phyloP scores from a whole-genome alignment of 2,797 vertebrate species.

The Sebastiscus albofasciatus region DNA sequence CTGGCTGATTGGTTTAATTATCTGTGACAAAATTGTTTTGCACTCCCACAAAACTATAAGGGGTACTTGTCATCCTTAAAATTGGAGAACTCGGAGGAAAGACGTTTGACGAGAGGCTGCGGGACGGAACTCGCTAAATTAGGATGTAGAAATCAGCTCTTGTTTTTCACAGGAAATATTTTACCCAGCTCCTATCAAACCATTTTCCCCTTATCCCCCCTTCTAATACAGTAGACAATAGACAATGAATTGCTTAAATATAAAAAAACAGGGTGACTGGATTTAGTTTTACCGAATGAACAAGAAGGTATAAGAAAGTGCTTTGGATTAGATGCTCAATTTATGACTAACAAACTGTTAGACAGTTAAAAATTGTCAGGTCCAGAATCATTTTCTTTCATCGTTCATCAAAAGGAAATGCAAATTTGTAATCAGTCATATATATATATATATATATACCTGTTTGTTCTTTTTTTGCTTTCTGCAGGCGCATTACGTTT shows the following conservation, averaged over 20 bases:
- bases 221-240: not conserved
- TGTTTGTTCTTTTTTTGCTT: not conserved
- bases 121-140: not conserved
- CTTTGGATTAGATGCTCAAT: not conserved
- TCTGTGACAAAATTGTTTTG: conserved; percentile 65
- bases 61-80: conserved; percentile 46
- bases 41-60: conserved; percentile 39
- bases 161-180: conserved; percentile 9
- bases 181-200: not conserved
- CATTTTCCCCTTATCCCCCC: no score
- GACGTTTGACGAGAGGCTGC: not conserved
- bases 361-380: not conserved
- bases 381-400: not conserved
- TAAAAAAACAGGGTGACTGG: not conserved
- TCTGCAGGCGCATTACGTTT: not conserved
- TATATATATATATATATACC: not conserved
- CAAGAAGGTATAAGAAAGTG: not conserved
- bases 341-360: not conserved
- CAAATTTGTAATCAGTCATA: not conserved
- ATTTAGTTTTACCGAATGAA: not conserved
- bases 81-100: conserved; percentile 33
- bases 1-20: conserved; percentile 67
- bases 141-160: not conserved
- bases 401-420: not conserved
- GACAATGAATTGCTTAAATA: not conserved